phyloP scores from a whole-genome alignment of 2,797 vertebrate species.

The Morelia viridis region DNA sequence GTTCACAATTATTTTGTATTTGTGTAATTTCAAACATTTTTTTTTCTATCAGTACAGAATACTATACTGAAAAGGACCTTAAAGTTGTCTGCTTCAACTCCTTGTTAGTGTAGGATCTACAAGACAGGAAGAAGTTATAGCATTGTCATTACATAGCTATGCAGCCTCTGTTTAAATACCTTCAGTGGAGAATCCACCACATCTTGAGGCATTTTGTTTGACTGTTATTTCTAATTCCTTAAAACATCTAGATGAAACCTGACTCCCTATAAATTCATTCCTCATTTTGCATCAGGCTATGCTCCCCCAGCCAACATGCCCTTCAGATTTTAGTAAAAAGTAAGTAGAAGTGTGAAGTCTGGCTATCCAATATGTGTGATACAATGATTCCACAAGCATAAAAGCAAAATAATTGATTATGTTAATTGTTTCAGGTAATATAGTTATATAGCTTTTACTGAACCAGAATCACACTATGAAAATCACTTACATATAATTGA shows the following conservation, averaged over 20 bases:
- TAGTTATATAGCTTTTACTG: background rate
- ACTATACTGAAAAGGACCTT: background rate
- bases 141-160: background rate
- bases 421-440: background rate
- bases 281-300: too few relatives aligned
- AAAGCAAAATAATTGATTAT: background rate
- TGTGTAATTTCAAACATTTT: conserved; percentile 15
- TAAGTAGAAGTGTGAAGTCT: background rate
- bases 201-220: background rate
- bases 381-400: background rate
- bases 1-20: background rate
- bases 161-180: background rate
- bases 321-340: background rate
- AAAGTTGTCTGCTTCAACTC: background rate
- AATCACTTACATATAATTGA: background rate
- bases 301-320: too few relatives aligned
- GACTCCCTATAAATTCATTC: background rate
- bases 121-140: background rate
- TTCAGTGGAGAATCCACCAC: background rate
- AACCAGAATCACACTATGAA: background rate
- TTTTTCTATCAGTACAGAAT: background rate
- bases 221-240: background rate
- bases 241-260: background rate
- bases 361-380: background rate
- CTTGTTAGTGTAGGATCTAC: background rate